Evolutionary conservation across 2,888 invertebrate species (phyloP).

Genomic region (Sialis lutaria): DNA sequence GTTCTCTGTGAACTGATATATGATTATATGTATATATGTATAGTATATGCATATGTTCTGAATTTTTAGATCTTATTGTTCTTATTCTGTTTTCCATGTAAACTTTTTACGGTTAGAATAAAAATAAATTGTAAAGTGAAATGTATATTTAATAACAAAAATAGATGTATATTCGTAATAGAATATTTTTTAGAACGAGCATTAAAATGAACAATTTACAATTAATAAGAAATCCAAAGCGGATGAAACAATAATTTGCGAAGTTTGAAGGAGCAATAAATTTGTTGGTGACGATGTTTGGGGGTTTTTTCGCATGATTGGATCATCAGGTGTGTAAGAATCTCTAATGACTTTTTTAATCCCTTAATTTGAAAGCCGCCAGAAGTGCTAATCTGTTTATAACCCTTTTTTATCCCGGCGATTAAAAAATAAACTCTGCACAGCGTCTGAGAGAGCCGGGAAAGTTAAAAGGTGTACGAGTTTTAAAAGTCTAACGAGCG

Average conservation of each 20-base stretch:
- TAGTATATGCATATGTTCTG: too few species aligned
- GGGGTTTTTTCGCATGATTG: not conserved
- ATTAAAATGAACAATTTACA: too few species aligned
- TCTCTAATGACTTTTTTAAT: slow-evolving; percentile 6
- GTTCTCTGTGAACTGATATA: too few species aligned
- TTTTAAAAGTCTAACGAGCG: too few species aligned
- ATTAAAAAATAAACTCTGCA: too few species aligned
- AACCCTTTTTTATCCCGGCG: not conserved
- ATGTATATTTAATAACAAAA: not conserved
- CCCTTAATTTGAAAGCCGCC: slow-evolving; percentile 6
- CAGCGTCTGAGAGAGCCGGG: too few species aligned
- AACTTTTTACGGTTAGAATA: too few species aligned
- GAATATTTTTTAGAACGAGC: not conserved
- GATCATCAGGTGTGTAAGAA: slow-evolving; percentile 6
- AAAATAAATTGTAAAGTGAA: not conserved
- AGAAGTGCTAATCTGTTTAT: slow-evolving; percentile 1
- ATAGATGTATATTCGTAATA: not conserved
- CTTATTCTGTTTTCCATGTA: not conserved
- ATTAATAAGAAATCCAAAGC: too few species aligned
- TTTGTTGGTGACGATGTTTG: not conserved
- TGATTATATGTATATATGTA: too few species aligned
- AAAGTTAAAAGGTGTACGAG: too few species aligned
- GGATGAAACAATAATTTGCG: too few species aligned
- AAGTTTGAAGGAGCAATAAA: not conserved
- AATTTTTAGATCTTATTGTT: not conserved